phyloP scores from a whole-genome alignment of 2,113 vertebrate species.

The Pseudorhombus dupliciocellatus region DNA sequence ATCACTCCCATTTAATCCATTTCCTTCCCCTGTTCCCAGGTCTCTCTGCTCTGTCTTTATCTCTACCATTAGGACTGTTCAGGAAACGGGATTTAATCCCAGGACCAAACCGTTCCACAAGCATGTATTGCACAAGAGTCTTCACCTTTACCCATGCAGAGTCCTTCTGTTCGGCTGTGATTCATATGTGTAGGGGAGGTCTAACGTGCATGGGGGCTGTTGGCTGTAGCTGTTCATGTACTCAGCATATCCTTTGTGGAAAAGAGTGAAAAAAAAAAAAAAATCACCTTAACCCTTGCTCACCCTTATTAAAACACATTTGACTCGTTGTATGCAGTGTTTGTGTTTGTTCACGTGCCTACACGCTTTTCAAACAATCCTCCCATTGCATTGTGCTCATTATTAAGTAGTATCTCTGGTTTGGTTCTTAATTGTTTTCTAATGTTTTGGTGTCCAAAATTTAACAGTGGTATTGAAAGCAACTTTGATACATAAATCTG shows the following conservation, averaged over 20 bases:
- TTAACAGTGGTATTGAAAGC: neutral
- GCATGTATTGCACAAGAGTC: conserved; percentile 52
- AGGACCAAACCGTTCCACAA: conserved; percentile 32
- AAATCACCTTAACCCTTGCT: neutral
- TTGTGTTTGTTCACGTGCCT: neutral
- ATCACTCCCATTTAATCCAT: neutral
- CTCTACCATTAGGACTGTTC: conserved; percentile 34
- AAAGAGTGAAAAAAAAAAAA: too few species aligned
- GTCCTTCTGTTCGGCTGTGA: conserved; percentile 35
- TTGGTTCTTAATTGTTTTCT: neutral
- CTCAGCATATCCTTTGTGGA: neutral
- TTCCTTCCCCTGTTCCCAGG: too few species aligned
- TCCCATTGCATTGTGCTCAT: neutral
- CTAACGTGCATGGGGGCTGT: conserved; percentile 11
- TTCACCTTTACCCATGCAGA: conserved; percentile 55
- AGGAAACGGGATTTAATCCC: conserved; percentile 34
- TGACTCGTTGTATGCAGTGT: neutral
- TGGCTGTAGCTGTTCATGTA: neutral
- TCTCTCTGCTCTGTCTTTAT: conserved; percentile 15
- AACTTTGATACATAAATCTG: neutral
- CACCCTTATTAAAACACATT: neutral
- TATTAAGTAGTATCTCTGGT: neutral
- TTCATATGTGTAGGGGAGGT: conserved; percentile 20
- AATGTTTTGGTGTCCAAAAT: neutral
- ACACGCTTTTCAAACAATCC: neutral